Conservation (phyloP, 2,888 invertebrate species). For the Diadromus collaris region DNA sequence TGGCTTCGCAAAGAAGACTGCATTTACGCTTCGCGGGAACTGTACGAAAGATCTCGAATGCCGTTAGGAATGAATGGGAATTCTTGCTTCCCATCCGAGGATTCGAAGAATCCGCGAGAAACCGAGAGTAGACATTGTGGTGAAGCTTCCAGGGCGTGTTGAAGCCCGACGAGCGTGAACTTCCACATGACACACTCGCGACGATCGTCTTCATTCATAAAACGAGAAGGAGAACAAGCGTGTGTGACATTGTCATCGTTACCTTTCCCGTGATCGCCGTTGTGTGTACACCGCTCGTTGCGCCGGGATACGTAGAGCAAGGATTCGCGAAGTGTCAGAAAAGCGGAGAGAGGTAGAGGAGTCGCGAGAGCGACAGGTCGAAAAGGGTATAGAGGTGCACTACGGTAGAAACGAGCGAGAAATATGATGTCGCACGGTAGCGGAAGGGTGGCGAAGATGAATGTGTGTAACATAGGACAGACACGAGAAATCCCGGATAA, state of each 20-base stretch:
- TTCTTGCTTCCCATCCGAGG: neutral
- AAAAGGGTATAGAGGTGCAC: constrained; percentile 10
- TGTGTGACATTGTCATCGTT: constrained; percentile 11
- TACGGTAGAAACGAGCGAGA: constrained; percentile 51
- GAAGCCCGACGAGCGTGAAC: constrained; percentile 4
- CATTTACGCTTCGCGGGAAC: neutral
- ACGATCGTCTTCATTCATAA: constrained; percentile 33
- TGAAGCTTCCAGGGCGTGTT: neutral
- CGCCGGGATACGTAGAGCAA: constrained; percentile 15
- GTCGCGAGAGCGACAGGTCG: constrained; percentile 18
- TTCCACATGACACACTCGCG: constrained; percentile 17
- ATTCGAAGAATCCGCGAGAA: neutral
- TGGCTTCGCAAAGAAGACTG: neutral
- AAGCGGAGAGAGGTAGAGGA: constrained; percentile 8
- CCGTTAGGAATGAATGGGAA: neutral
- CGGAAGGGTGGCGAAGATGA: constrained; percentile 58
- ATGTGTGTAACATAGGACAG: constrained; percentile 64
- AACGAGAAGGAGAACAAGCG: constrained; percentile 35
- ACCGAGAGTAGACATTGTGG: neutral
- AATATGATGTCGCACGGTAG: constrained; percentile 61
- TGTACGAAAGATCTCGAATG: neutral
- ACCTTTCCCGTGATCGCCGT: constrained; percentile 27
- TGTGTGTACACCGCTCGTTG: constrained; percentile 16
- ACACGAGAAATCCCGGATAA: constrained; percentile 68
- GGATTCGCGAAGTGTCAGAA: constrained; percentile 25